Evolutionary conservation across 2,797 vertebrate genomes (phyloP).

Genomic region (Astyanax mexicanus): DNA sequence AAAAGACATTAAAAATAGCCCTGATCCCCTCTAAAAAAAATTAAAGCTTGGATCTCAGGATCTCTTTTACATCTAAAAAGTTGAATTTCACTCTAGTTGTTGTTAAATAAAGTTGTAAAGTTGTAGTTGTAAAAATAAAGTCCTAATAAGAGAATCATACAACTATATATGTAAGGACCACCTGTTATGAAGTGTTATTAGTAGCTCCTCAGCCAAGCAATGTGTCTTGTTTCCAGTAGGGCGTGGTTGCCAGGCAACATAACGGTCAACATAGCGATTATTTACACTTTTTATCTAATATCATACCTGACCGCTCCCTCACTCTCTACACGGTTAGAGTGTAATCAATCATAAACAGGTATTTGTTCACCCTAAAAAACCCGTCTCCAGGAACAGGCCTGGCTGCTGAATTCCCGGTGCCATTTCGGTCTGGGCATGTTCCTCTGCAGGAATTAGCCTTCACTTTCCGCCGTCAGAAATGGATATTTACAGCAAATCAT

Average conservation of each 20-base stretch:
- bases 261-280: not conserved
- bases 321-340: not conserved
- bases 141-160: too few species aligned
- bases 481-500: not conserved
- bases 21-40: too few species aligned
- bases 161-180: too few species aligned
- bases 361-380: not conserved
- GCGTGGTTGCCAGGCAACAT: not conserved
- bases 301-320: not conserved
- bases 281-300: not conserved
- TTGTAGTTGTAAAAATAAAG: too few species aligned
- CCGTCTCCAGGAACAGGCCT: not conserved
- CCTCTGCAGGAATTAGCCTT: not conserved
- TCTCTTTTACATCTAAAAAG: too few species aligned
- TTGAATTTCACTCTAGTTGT: too few species aligned
- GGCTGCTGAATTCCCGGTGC: not conserved
- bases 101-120: too few species aligned
- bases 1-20: too few species aligned
- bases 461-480: not conserved
- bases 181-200: too few species aligned
- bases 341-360: not conserved
- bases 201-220: too few species aligned
- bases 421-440: slow-evolving; percentile 10
- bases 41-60: too few species aligned
- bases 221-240: not conserved